phyloP scores from a whole-genome alignment of 2,113 vertebrate genomes.

The Phylloscopus whistleri region DNA sequence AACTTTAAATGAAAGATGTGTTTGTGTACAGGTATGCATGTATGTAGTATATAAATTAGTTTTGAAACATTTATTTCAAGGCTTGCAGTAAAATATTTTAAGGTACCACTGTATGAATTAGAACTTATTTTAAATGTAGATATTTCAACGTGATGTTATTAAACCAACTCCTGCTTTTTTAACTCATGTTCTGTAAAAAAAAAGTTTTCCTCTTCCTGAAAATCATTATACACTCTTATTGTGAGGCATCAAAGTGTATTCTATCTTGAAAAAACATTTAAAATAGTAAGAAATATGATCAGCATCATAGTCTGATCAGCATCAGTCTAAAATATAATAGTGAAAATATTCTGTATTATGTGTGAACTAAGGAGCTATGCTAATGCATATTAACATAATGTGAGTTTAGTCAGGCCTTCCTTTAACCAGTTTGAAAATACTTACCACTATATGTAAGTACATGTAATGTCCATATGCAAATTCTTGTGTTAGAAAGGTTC shows the following conservation, averaged over 20 bases:
- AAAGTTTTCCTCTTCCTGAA: background rate
- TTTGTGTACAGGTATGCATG: background rate
- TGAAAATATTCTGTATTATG: background rate
- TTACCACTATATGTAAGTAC: background rate
- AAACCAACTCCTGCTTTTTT: background rate
- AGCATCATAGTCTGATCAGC: no score
- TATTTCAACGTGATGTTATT: background rate
- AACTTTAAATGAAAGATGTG: background rate
- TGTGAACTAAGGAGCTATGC: background rate
- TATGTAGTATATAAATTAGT: background rate
- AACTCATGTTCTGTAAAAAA: background rate
- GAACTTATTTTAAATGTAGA: background rate
- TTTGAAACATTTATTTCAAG: background rate
- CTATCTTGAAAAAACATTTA: background rate
- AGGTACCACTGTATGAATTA: background rate
- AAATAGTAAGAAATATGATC: background rate
- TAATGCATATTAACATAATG: background rate
- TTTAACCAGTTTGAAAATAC: conserved; percentile 15
- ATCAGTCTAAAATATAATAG: background rate
- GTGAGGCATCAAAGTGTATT: background rate
- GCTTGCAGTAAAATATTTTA: background rate
- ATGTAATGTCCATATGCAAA: conserved; percentile 35
- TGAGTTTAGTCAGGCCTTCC: background rate
- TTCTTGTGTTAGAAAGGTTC: background rate
- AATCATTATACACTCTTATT: background rate